Base-by-base conservation (phyloP, 2,888 invertebrate species). In the Pterostichus madidus region DNA sequence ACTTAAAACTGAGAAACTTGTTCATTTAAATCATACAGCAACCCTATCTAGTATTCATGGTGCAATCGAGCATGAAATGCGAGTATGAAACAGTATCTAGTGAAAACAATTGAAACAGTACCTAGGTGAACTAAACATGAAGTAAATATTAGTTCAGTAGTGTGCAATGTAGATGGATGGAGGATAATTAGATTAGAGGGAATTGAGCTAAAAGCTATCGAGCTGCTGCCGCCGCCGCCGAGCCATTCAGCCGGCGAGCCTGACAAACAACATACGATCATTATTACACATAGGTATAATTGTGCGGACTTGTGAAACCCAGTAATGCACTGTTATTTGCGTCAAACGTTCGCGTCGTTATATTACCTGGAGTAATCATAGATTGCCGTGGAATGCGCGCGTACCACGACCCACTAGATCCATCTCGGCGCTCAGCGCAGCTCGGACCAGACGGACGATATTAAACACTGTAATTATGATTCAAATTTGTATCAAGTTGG, bases 381-480 rank as follows among this genome's bases (percentile, higher is more conserved):
- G 81, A 82, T 82, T 64, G 64, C 80, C 68, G 13, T 68, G 49
- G 31, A 75, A 71, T 64, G 64, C 49, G 52, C 68, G 39, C 31
- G 59, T 11, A 49, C 8, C 49, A 31, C 31, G 39, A 8, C 80
- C 39, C 39, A 68, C 39, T 77, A 64, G 77, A 83, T 83, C 77
- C 83, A 76, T 75, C 81, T 81, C 81, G 15, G 35, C 39, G 17
- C 80, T 52, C 61, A 17, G 78, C 78, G n/a, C 15, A 35, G 13
- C 77, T 64, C 71, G 52, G 80, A 73, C 82, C 82, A 83, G 77
- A 81, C 73, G 73, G 73, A 77, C 77, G 68, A 81, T 83, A 83
- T 83, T 83, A 83, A 83, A 83, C 83, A 83, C 83, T 83, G 83
- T 83, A 83, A 83, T 83, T 83, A 83, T 83, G 77, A 83, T 83